Evolutionary conservation across 2,113 vertebrate genomes (phyloP), one percentile per base, ranked within the genome.

Genomic region (Scomber japonicus): DNA sequence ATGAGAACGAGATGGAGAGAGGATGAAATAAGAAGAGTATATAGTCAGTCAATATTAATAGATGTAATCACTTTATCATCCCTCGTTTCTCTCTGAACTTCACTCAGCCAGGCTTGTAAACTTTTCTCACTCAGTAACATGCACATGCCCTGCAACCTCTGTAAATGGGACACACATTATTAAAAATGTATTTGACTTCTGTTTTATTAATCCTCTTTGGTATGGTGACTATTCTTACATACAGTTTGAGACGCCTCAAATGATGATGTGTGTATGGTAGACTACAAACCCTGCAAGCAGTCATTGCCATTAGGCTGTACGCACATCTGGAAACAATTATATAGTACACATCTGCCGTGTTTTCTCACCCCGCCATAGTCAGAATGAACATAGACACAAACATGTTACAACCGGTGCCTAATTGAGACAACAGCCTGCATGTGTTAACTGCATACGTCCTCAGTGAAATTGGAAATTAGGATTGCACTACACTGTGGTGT

Each of bases 201-300:
- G 68, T 87, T 87, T 85, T 87, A 88, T 85, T 91, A 71, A 85
- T 87, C 78, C 24, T 87, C 78, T 85, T 90, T 75, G 48, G 68
- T 77, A 75, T 64, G 71, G 80, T 77, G 69, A 81, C 82, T 77
- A 62, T 85, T 90, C 61, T 83, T 82, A 72, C 63, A 81, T 71
- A 69, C 46, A 73, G 74, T n/a, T 24, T 10, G 63, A 73, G 24
- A 69, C 3, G 14, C 30, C 24, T 76, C 63, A 81, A 78, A 69
- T 80, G 60, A 80, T 62, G 69, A 27, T 49, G 19, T 89, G 83
- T 88, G 9, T 40, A 40, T 9, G 35, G 84, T 85, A 73, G 84
- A 80, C 87, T 87, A 68, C 67, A 84, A 55, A 55, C 56, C 59
- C 75, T 85, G 55, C 84, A 76, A 64, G 55, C 48, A 5, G 31